phyloP scores from a whole-genome alignment of 2,113 vertebrate genomes.

The Vidua chalybeata region DNA sequence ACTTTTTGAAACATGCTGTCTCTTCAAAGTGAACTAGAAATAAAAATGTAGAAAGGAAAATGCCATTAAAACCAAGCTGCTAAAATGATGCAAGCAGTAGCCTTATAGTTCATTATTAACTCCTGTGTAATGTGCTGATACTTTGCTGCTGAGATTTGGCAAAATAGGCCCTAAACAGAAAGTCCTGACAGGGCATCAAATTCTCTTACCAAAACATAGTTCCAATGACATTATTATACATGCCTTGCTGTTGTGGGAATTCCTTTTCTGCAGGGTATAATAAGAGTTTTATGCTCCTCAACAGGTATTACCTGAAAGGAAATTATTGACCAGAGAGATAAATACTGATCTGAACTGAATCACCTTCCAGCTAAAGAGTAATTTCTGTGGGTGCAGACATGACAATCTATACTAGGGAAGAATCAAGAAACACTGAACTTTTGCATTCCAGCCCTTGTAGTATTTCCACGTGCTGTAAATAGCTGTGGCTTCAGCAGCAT shows the following conservation, averaged over 20 bases:
- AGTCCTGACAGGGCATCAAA: neutral
- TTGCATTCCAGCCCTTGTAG: neutral
- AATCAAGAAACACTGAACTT: neutral
- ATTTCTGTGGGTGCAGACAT: neutral
- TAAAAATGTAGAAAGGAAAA: neutral
- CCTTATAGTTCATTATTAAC: neutral
- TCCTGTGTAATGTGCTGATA: neutral
- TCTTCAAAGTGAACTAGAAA: neutral
- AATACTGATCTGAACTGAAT: neutral
- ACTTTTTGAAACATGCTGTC: neutral
- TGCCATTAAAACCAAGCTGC: neutral
- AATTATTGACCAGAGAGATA: neutral
- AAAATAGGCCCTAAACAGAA: neutral
- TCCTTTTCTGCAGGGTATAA: neutral
- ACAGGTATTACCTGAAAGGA: neutral
- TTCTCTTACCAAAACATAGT: neutral
- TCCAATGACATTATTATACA: neutral
- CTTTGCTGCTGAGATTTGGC: neutral
- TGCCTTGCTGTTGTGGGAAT: neutral
- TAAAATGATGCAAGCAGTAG: neutral
- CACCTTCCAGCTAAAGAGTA: neutral
- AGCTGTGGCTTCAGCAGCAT: slow-evolving; percentile 6
- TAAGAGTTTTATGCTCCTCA: neutral
- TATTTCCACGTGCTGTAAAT: slow-evolving; percentile 22
- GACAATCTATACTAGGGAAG: neutral